These are phyloP conservation scores for Pseudomugil gertrudae DNA, from an alignment of 2,797 vertebrate species.

Conservation along the genomic window DNA sequence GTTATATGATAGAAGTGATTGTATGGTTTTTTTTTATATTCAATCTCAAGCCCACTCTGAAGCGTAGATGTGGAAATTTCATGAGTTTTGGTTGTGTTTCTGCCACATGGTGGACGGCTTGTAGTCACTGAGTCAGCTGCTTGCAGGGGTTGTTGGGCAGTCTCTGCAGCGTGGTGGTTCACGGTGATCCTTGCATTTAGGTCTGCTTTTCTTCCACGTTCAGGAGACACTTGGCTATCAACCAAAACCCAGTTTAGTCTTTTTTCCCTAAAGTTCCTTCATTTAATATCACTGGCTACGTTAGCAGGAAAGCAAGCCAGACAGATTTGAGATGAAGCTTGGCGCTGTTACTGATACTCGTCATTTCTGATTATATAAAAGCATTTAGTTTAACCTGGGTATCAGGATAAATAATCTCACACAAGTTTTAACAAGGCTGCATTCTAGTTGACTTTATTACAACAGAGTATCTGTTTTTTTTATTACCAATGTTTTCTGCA, in stretches of 20 bases:
- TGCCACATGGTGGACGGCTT: neutral
- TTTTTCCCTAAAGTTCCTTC: neutral
- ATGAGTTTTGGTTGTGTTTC: neutral
- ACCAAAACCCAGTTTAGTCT: neutral
- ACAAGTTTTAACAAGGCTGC: neutral
- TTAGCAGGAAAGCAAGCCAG: neutral
- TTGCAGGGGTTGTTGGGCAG: neutral
- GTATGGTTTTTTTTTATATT: neutral
- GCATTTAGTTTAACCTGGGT: too few relatives aligned
- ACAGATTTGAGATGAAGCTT: neutral
- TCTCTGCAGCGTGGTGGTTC: neutral
- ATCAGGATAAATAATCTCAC: too few relatives aligned
- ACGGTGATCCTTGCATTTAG: neutral
- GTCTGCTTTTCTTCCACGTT: neutral
- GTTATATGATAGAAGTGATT: neutral
- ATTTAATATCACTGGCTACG: neutral
- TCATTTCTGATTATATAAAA: neutral
- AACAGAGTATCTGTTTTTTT: neutral
- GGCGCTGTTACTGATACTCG: too few relatives aligned
- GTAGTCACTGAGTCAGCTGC: neutral
- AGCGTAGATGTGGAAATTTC: neutral
- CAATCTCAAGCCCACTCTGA: neutral
- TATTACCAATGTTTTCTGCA: neutral
- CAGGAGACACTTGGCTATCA: neutral
- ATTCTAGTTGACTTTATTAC: neutral